A percentile compares a stretch with the other conserved stretches of the same genome.
Conservation (phyloP, 2,113 vertebrate genomes). For the Cacatua alba region DNA sequence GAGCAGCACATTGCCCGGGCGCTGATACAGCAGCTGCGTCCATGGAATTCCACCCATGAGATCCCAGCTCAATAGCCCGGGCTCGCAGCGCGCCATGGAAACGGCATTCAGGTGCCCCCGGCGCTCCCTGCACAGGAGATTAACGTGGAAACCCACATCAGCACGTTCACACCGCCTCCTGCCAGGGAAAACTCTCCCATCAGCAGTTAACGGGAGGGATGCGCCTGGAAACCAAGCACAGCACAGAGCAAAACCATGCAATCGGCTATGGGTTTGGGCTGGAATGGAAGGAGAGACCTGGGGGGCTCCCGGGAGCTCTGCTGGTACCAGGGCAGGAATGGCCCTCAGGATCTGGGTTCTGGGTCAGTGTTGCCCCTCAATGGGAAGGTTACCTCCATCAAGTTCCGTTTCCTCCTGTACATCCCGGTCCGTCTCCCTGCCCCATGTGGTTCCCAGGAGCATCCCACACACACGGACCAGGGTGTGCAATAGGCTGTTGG, state of each 20-base stretch:
- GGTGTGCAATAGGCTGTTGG: accelerated
- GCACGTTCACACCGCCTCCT: conserved; percentile 65
- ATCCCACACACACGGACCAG: accelerated
- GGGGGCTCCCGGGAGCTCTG: background rate
- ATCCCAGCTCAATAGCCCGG: conserved; percentile 80
- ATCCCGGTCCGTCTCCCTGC: accelerated
- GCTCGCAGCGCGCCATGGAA: background rate
- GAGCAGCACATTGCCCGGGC: conserved; percentile 81
- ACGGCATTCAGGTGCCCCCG: background rate
- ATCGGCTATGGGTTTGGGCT: background rate
- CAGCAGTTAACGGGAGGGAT: conserved; percentile 48
- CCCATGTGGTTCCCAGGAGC: accelerated
- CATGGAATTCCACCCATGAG: conserved; percentile 78
- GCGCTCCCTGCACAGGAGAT: conserved; percentile 53
- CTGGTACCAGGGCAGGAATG: background rate
- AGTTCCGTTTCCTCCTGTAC: too few species aligned
- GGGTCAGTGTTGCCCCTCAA: accelerated
- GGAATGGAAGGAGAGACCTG: accelerated
- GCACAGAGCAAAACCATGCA: accelerated
- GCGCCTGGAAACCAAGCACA: background rate
- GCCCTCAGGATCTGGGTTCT: accelerated
- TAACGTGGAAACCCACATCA: conserved; percentile 56
- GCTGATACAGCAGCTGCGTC: conserved; percentile 89
- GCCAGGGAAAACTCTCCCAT: conserved; percentile 61
- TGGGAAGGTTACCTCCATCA: accelerated